Conservation (phyloP, 2,113 vertebrate species). For the Chitala chitala region DNA sequence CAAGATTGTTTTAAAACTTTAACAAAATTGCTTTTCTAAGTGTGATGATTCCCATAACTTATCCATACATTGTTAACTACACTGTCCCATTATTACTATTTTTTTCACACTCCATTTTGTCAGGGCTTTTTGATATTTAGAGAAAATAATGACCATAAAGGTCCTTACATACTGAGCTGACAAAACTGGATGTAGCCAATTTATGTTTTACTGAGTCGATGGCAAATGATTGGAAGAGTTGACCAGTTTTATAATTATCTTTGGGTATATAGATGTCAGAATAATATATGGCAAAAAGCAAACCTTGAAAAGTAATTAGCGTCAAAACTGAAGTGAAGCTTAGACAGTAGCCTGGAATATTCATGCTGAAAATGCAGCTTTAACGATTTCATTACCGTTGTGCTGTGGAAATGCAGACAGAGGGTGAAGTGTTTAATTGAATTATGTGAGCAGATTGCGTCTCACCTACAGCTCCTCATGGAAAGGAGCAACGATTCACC, state of each 20-base stretch:
- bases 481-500: no score
- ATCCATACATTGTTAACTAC: background rate
- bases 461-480: slow-evolving; percentile 31
- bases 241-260: no score
- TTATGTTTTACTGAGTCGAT: slow-evolving; percentile 33
- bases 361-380: slow-evolving; percentile 27
- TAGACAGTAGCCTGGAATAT: slow-evolving; percentile 28
- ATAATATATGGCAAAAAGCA: no score
- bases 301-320: no score
- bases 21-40: slow-evolving; percentile 26
- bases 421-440: slow-evolving; percentile 40
- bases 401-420: slow-evolving; percentile 13
- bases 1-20: no score
- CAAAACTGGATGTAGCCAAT: no score
- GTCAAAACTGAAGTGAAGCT: no score
- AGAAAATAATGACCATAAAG: background rate
- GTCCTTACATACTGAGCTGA: no score
- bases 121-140: background rate
- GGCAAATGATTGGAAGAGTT: slow-evolving; percentile 33
- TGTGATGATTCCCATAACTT: background rate
- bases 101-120: slow-evolving; percentile 20
- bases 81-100: background rate
- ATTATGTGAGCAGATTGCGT: slow-evolving; percentile 30
- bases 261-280: no score
- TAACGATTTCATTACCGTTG: slow-evolving; percentile 34